These are phyloP conservation scores for Pentalonia nigronervosa DNA, from an alignment of 1,140 invertebrate species.

Conservation along the genomic window DNA sequence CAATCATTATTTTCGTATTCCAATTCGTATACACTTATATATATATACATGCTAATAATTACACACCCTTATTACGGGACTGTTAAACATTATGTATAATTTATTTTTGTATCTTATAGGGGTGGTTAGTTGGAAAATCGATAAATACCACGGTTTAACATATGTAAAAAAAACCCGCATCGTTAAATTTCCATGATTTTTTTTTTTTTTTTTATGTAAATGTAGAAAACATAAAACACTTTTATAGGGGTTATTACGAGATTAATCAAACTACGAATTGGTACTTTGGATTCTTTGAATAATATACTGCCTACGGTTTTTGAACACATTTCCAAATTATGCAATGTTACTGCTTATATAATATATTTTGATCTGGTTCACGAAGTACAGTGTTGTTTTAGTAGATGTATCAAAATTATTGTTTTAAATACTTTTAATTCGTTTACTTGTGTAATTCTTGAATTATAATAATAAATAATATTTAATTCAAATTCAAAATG, in stretches of 20 bases:
- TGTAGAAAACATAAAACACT: neutral
- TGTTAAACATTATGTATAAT: slow-evolving; percentile 14
- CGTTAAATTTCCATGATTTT: slow-evolving; percentile 29
- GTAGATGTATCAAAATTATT: neutral
- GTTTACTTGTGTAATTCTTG: neutral
- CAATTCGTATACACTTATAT: neutral
- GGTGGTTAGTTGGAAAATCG: slow-evolving; percentile 9
- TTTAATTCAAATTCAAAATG: neutral
- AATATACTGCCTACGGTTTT: neutral
- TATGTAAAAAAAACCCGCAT: slow-evolving; percentile 29
- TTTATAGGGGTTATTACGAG: neutral
- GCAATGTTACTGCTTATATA: no score
- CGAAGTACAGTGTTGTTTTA: neutral
- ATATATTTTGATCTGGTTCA: neutral
- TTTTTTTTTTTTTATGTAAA: neutral
- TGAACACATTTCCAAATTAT: neutral
- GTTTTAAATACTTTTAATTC: slow-evolving; percentile 1
- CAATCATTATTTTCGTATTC: neutral
- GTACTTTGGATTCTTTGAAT: neutral
- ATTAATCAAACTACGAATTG: slow-evolving; percentile 21
- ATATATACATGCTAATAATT: neutral
- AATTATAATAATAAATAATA: neutral
- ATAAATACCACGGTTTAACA: neutral
- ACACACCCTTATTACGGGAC: neutral
- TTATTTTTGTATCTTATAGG: neutral